Percentiles rank a stretch among this genome's conserved stretches.
These are phyloP conservation scores for Oxygymnocypris stewartii DNA, from an alignment of 2,113 vertebrate species.

Conservation along the genomic window DNA sequence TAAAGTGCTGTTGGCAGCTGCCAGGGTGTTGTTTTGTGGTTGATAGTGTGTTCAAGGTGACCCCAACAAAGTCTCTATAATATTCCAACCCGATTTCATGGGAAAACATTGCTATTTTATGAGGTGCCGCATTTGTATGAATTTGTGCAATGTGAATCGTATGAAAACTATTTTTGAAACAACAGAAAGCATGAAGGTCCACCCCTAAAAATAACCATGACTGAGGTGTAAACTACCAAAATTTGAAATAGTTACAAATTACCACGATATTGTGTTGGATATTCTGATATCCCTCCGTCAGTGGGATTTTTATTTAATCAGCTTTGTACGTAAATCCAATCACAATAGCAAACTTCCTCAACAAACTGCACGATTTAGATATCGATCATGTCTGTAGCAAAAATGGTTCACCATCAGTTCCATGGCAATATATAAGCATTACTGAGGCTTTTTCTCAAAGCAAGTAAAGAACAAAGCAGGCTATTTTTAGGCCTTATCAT, in stretches of 20 bases:
- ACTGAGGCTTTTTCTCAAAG: background rate
- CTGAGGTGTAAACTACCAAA: background rate
- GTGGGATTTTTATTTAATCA: background rate
- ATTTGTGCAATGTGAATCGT: background rate
- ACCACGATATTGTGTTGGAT: background rate
- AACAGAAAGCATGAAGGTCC: background rate
- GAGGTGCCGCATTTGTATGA: background rate
- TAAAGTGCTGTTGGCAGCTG: background rate
- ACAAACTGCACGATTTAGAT: background rate
- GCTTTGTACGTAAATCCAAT: background rate
- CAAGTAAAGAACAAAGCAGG: background rate
- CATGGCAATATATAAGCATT: background rate
- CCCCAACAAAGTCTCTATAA: background rate
- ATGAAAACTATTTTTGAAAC: background rate
- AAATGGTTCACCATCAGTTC: background rate
- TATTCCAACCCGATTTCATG: background rate
- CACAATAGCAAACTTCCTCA: background rate
- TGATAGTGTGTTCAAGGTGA: background rate
- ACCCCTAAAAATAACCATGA: background rate
- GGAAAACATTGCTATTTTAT: background rate
- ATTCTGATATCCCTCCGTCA: background rate
- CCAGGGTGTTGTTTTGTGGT: background rate
- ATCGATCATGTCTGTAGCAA: background rate
- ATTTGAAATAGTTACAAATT: background rate
- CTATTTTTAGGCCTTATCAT: conserved; percentile 26